Base-by-base conservation (phyloP, 1,140 invertebrate genomes). In the Teleogryllus occipitalis region DNA sequence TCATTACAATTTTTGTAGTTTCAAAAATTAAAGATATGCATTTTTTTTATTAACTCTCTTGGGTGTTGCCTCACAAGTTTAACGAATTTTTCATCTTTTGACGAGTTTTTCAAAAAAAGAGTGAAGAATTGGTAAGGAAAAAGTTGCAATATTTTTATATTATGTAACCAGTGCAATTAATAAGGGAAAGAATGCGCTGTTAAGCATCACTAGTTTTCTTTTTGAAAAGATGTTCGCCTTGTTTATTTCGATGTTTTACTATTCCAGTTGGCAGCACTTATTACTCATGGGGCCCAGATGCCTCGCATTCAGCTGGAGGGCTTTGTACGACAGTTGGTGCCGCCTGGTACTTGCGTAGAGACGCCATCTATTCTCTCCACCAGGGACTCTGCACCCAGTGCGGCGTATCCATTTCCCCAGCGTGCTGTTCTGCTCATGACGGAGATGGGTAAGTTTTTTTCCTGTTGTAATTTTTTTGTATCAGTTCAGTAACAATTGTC, bases 351-450 rank as follows among this genome's bases (percentile, higher is more conserved):
- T 81, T 81, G 85, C 15, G 80, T 85, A 27, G 86, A 87, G 81
- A 76, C 82, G 49, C 83, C 84, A 81, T 81, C 83, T 15, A 80
- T 84, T 22, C 78, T 85, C 74, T 74, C 83, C 21, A 84, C 86
- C 83, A 83, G 83, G 14, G 83, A 85, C 22, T 74, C 81, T 10
- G 73, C 80, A 72, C 82, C 82, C 14, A 73, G 21, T 74, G 12
- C 39, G 7, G 21, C 74, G 18, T 81, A 47, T 22, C 74, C 47
- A 47, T 77, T 78, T 22, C 75, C 78, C 18, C 80, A 84, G 8
- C 76, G 81, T 49, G 83, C 79, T 75, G 85, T 88, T 0, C 80
- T 87, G 8, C 83, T 86, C 65, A 87, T 88, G 87, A 83, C 85
- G 74, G 83, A 86, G 80, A 82, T 87, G 21, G 86, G 83, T 84